Base-by-base conservation (phyloP, 2,113 vertebrate species). In the Hydrochoerus hydrochaeris region DNA sequence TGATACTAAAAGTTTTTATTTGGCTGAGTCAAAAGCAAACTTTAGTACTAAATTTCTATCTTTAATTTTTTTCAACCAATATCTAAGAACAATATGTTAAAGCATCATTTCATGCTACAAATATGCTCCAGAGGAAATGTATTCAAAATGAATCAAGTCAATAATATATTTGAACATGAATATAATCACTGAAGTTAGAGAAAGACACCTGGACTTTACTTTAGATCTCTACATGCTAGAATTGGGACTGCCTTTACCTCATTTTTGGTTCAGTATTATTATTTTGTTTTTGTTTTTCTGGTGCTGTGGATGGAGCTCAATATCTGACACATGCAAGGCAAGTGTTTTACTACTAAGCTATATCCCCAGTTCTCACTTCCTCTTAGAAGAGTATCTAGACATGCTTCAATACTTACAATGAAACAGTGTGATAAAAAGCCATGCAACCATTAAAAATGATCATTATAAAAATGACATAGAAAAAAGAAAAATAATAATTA, bases 1-100 rank as follows among this genome's bases (percentile, higher is more conserved):
- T 65, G 60, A 81, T 44, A 90, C 54, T 84, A 86, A 86, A 93
- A 91, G 81, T 95, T 93, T 75, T 93, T 75, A 91, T 62, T 92
- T n/a, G 35, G 46, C 85, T 92, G 84, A 83, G 2, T 92, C 81
- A 63, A 84, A 89, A 84, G 35, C 54, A 52, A 81, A n/a, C 5
- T 94, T 84, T 69, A 71, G 41, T 35, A 86, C 63, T 81, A 78
- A 94, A 41, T 8, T 92, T 95, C 49, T n/a, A 88, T 32, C 54
- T 88, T 95, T 93, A 58, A 69, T 83, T 24, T 58, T 85, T 52
- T 89, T n/a, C n/a, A 5, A 17, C 8, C 30, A 52, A 11, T 75
- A 96, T 57, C 78, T 69, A 94, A 95, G 71, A 93, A 73, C 54
- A 86, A 81, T 19, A 32, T 38, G 65, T 91, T 75, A 71, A 6